These are phyloP conservation scores for Chloebia gouldiae DNA, from an alignment of 2,113 vertebrate genomes.

Conservation along the genomic window DNA sequence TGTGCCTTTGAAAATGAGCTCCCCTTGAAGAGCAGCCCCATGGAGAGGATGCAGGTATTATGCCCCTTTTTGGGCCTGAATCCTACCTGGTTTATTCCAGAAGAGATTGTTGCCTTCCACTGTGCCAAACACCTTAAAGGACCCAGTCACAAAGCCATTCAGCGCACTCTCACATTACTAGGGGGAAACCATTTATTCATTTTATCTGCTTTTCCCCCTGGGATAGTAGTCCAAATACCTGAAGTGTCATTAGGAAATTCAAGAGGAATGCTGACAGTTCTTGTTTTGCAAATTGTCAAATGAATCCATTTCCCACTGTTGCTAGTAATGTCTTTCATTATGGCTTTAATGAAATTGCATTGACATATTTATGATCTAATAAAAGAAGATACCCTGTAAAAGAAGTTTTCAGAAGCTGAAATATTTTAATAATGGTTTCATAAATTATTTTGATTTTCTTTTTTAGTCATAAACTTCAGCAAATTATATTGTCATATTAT, in stretches of 20 bases:
- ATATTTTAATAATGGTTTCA: conserved; percentile 11
- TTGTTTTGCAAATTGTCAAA: not conserved
- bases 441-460: conserved; percentile 12
- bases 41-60: not conserved
- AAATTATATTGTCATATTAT: not conserved
- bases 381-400: not conserved
- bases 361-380: conserved; percentile 26
- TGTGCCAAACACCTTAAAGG: not conserved
- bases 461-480: not conserved
- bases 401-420: not conserved
- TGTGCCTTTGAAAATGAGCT: not conserved
- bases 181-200: not conserved
- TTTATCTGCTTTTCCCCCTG: not conserved
- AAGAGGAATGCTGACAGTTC: not conserved
- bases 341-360: conserved; percentile 26
- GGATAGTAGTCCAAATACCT: not conserved
- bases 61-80: not conserved
- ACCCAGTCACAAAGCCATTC: not conserved
- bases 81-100: not conserved
- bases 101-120: not conserved
- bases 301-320: not conserved
- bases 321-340: conserved; percentile 22
- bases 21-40: not conserved
- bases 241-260: not conserved
- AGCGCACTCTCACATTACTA: not conserved